Percentiles rank a stretch among this genome's conserved stretches.
Evolutionary conservation across 1,140 invertebrate genomes (phyloP).

Genomic region (Conopomorpha cramerella): DNA sequence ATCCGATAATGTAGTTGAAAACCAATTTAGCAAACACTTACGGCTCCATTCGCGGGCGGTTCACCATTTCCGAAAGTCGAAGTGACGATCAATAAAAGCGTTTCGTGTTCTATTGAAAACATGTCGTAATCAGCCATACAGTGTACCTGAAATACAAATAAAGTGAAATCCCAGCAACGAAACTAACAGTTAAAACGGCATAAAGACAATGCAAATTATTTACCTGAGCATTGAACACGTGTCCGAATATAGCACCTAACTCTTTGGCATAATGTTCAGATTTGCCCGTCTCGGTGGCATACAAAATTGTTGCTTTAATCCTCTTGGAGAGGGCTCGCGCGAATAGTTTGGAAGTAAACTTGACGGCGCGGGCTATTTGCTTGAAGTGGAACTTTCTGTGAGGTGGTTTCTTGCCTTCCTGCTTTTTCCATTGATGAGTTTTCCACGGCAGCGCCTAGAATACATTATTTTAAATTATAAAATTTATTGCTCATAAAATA

Average conservation of each 20-base stretch:
- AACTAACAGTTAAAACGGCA: too few species aligned
- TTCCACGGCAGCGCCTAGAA: conserved; percentile 83
- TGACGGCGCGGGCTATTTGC: conserved; percentile 95
- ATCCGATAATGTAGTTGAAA: too few species aligned
- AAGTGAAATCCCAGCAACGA: too few species aligned
- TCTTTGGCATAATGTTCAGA: conserved; percentile 95
- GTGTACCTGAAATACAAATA: conserved; percentile 67
- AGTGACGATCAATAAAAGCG: conserved; percentile 85
- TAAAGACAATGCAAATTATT: too few species aligned
- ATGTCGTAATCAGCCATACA: conserved; percentile 94
- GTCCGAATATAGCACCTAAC: conserved; percentile 85
- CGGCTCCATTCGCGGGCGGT: conserved; percentile 95
- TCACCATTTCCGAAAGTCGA: conserved; percentile 98
- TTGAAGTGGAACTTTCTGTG: conserved; percentile 93
- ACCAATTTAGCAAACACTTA: too few species aligned
- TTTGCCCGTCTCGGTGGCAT: conserved; percentile 94
- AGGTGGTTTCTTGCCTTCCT: conserved; percentile 67
- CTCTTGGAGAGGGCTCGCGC: conserved; percentile 89
- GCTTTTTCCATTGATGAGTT: conserved; percentile 83
- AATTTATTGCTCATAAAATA: too few species aligned
- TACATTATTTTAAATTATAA: not conserved
- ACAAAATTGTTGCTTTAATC: conserved; percentile 93
- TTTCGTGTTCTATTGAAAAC: conserved; percentile 91
- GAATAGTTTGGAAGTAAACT: conserved; percentile 96
- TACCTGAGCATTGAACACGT: conserved; percentile 93